These are phyloP conservation scores for Caenorhabditis inopinata DNA, from an alignment of 1,140 invertebrate species.

Conservation along the genomic window DNA sequence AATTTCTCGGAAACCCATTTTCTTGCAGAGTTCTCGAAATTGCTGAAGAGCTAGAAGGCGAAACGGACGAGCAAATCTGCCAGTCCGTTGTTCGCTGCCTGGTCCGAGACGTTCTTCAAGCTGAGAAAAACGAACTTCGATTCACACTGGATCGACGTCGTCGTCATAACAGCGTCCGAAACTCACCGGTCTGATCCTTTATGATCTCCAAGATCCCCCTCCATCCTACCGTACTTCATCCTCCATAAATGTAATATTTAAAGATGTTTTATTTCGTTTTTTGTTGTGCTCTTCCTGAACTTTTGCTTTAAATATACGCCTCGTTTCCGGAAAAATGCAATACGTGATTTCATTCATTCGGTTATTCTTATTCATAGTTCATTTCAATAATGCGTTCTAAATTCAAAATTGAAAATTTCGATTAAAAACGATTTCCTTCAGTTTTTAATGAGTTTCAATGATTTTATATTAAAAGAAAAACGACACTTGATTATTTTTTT, in stretches of 20 bases:
- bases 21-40: neutral
- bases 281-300: neutral
- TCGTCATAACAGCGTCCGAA: slow-evolving; percentile 6
- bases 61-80: neutral
- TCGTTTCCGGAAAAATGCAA: slow-evolving; percentile 4
- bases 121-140: slow-evolving; percentile 14
- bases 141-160: slow-evolving; percentile 4
- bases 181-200: neutral
- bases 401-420: neutral
- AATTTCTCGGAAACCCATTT: too few relatives aligned
- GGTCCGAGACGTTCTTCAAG: slow-evolving; percentile 13
- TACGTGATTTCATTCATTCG: slow-evolving; percentile 23
- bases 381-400: neutral
- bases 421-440: neutral
- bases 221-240: neutral
- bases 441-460: neutral
- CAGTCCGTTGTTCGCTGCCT: slow-evolving; percentile 14
- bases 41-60: neutral
- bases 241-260: neutral
- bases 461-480: neutral
- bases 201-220: neutral
- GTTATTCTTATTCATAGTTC: neutral
- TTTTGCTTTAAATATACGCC: neutral
- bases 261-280: neutral
- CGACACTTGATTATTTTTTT: too few relatives aligned